Percentiles rank a stretch among this genome's conserved stretches.
phyloP scores from a whole-genome alignment of 1,140 invertebrate species.

The Brachionus rotundiformis region DNA sequence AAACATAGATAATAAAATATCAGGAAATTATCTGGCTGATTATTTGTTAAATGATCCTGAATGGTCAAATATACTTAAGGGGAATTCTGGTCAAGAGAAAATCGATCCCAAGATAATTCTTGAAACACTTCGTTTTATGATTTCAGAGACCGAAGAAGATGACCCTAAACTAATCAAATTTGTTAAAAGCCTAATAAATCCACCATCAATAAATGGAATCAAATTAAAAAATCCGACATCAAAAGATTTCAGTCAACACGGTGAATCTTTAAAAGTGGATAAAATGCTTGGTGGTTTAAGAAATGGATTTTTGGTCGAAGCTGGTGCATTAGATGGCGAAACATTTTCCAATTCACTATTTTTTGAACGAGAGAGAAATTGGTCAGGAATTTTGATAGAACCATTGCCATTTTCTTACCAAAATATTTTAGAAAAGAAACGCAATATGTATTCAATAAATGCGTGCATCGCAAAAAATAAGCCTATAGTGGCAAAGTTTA shows the following conservation, averaged over 20 bases:
- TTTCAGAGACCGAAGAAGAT: neutral
- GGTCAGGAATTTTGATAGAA: slow-evolving; percentile 75
- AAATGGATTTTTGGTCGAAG: slow-evolving; percentile 69
- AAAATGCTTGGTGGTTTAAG: slow-evolving; percentile 14
- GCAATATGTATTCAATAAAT: slow-evolving; percentile 1
- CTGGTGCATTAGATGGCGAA: slow-evolving; percentile 68
- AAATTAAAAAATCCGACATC: neutral
- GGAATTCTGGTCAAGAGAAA: neutral
- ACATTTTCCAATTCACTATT: slow-evolving; percentile 70
- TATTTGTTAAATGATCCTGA: too few species aligned
- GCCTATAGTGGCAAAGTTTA: slow-evolving; percentile 21
- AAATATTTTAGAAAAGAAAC: slow-evolving; percentile 56
- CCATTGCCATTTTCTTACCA: slow-evolving; percentile 70
- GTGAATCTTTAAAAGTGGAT: slow-evolving; percentile 53
- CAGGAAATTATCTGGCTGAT: too few species aligned
- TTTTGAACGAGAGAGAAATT: slow-evolving; percentile 72
- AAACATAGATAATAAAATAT: too few species aligned
- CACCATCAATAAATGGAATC: neutral
- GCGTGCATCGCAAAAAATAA: neutral
- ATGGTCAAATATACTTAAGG: neutral
- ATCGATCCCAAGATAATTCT: neutral
- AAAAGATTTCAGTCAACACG: slow-evolving; percentile 39
- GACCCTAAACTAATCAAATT: neutral
- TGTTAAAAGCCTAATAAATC: neutral
- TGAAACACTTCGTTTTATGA: slow-evolving; percentile 11